Evolutionary conservation across 2,797 vertebrate species (phyloP).

Genomic region (Cichlasoma orientale): DNA sequence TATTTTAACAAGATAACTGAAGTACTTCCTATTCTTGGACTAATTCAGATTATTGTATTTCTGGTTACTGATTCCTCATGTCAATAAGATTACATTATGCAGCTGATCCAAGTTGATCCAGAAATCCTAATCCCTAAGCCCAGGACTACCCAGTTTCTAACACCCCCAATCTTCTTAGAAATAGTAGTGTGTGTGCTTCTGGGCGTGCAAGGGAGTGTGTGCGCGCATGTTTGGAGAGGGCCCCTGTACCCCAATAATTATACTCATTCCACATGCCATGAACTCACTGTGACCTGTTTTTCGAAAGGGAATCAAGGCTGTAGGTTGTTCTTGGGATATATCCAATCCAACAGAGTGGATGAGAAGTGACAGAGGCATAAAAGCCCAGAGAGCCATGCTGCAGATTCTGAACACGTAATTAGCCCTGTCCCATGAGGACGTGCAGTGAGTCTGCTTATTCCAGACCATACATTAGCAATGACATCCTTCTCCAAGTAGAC

Average conservation of each 20-base stretch:
- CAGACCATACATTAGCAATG: constrained; percentile 75
- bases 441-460: constrained; percentile 75
- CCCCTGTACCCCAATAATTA: constrained; percentile 77
- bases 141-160: constrained; percentile 55
- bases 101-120: constrained; percentile 75
- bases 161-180: constrained; percentile 70
- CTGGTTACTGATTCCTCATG: constrained; percentile 67
- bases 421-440: constrained; percentile 76
- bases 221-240: not conserved
- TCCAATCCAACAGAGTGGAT: constrained; percentile 80
- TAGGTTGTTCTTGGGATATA: constrained; percentile 80
- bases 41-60: constrained; percentile 70
- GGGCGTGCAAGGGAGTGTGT: not conserved
- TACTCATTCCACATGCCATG: constrained; percentile 73
- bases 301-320: constrained; percentile 68
- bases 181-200: constrained; percentile 17
- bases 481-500: constrained; percentile 66
- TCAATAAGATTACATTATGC: constrained; percentile 77
- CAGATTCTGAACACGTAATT: constrained; percentile 83
- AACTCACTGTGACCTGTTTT: constrained; percentile 81
- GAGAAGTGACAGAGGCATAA: constrained; percentile 82
- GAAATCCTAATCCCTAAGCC: constrained; percentile 72
- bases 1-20: constrained; percentile 57
- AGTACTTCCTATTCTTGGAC: constrained; percentile 34
- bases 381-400: constrained; percentile 75